phyloP scores from a whole-genome alignment of 2,797 vertebrate species.

The Cheirogaleus major region DNA sequence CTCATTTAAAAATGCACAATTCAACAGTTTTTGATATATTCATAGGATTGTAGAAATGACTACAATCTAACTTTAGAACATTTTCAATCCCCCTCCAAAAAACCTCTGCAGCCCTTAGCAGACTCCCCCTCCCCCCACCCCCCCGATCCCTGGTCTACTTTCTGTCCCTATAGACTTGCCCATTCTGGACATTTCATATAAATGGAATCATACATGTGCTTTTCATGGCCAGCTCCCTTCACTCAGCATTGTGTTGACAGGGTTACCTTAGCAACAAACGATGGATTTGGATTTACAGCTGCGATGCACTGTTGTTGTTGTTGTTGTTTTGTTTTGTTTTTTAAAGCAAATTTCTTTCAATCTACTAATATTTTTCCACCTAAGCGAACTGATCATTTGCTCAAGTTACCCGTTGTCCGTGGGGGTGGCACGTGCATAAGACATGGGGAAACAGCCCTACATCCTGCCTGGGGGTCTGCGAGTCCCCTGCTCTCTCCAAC shows the following conservation, averaged over 20 bases:
- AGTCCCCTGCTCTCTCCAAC: not conserved
- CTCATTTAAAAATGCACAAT: not conserved
- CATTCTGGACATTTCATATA: not conserved
- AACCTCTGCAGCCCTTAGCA: not conserved
- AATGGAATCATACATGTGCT: rapidly evolving
- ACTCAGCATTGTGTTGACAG: rapidly evolving
- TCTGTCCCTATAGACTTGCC: not conserved
- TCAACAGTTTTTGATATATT: not conserved
- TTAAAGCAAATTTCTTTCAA: not conserved
- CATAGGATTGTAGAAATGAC: not conserved
- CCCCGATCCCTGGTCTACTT: not conserved
- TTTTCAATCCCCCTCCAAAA: no score
- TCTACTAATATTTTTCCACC: not conserved
- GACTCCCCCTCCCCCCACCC: rapidly evolving
- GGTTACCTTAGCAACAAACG: not conserved
- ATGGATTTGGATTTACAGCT: not conserved
- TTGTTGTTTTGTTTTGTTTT: no score
- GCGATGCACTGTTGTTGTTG: not conserved
- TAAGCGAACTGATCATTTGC: not conserved
- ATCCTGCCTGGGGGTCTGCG: not conserved
- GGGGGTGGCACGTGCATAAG: rapidly evolving
- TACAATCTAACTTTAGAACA: not conserved
- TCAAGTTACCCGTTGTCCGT: rapidly evolving
- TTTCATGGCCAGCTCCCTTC: not conserved
- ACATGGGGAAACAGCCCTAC: no score